These are phyloP conservation scores for Cephalotes varians DNA, from an alignment of 2,888 invertebrate genomes.

Conservation along the genomic window DNA sequence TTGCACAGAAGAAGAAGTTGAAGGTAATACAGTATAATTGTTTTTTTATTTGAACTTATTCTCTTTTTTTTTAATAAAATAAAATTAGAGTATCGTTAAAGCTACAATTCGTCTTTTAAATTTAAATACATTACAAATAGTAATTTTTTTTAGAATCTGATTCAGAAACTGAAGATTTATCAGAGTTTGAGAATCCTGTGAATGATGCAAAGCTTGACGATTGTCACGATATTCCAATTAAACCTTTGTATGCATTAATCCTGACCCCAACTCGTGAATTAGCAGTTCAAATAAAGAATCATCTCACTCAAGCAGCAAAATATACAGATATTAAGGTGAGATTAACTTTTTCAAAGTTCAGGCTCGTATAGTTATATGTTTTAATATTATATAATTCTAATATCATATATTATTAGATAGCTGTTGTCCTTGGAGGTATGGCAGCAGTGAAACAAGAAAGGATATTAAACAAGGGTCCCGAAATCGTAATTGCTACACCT, in stretches of 20 bases:
- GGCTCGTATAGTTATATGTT: neutral
- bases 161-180: slow-evolving; percentile 78
- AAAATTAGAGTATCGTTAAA: neutral
- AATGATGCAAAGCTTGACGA: slow-evolving; percentile 86
- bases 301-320: slow-evolving; percentile 92
- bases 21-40: slow-evolving; percentile 19
- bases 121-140: slow-evolving; percentile 22
- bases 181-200: slow-evolving; percentile 84
- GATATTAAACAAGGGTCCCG: slow-evolving; percentile 93
- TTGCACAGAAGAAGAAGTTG: slow-evolving; percentile 52
- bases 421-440: slow-evolving; percentile 97
- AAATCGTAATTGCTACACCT: slow-evolving; percentile 98
- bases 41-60: neutral
- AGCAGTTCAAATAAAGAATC: slow-evolving; percentile 97
- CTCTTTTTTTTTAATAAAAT: neutral
- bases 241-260: slow-evolving; percentile 93
- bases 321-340: slow-evolving; percentile 90
- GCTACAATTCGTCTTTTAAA: neutral
- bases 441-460: slow-evolving; percentile 97
- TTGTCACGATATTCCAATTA: slow-evolving; percentile 77
- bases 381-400: slow-evolving; percentile 15
- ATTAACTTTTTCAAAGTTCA: neutral
- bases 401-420: slow-evolving; percentile 85
- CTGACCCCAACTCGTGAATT: slow-evolving; percentile 98
- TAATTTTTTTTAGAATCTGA: slow-evolving; percentile 79